Conservation (phyloP, 2,888 invertebrate species). For the Hoplodrina blanda region DNA sequence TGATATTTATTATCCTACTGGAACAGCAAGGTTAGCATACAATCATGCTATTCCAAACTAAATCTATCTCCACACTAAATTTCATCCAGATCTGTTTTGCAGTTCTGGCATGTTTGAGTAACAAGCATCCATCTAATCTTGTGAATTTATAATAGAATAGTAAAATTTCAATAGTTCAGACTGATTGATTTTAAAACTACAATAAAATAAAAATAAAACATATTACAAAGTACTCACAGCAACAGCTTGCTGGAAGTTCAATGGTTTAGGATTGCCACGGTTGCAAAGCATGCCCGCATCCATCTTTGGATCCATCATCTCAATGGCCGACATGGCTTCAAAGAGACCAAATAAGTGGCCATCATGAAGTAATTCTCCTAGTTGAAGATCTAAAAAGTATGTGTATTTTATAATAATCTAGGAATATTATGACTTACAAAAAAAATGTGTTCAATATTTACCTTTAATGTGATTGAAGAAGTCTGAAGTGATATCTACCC, state of each 20-base stretch:
- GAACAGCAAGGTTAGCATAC: no score
- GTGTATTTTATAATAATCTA: no score
- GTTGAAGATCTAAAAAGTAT: conserved; percentile 94
- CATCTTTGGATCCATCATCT: conserved; percentile 99
- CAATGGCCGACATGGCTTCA: conserved; percentile 99
- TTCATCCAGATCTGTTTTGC: no score
- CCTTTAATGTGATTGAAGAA: conserved; percentile 88
- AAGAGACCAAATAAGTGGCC: conserved; percentile 96
- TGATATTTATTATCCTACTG: no score
- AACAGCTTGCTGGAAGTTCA: conserved; percentile 96
- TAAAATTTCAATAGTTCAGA: no score
- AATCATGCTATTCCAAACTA: no score
- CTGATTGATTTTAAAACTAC: background rate
- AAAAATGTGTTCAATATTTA: conserved; percentile 56
- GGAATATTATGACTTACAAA: background rate
- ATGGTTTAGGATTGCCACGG: conserved; percentile 95
- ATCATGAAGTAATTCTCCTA: conserved; percentile 98
- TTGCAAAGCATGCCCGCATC: conserved; percentile 99
- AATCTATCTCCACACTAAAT: no score
- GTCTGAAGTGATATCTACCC: conserved; percentile 92
- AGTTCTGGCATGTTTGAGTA: no score
- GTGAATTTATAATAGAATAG: no score
- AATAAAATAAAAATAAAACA: background rate
- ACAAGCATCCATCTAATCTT: no score
- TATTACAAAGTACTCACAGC: conserved; percentile 87